Base-by-base conservation (phyloP, 2,113 vertebrate species). In the Nycticryphes semicollaris region DNA sequence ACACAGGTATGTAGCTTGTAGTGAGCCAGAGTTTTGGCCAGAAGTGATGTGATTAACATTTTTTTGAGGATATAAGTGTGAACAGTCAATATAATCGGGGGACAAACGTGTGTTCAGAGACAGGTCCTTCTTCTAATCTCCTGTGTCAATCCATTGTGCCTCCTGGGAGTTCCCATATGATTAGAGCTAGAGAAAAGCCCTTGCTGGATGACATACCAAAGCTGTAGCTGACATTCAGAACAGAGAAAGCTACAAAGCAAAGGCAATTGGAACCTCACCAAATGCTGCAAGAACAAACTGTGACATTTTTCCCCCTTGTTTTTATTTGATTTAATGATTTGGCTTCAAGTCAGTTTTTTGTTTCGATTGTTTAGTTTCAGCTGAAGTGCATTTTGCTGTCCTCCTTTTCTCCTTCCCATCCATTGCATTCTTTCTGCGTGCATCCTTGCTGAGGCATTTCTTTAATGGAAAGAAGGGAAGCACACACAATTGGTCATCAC, bases 281-380 rank as follows among this genome's bases (percentile, higher is more conserved):
- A 69, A 50, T 54, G 37, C 86, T 84, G 60, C 33, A 73, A 91
- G 92, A 93, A 94, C 92, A 92, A 93, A 89, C 64, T 48, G 91
- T 94, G 92, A 95, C 70, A 73, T 87, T 93, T 93, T 90, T 0
- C 7, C 69, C 47, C 37, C 66, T 84, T 84, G 68, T 90, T 96
- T 96, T 95, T 77, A 78, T 90, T 78, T 90, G 80, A 96, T 89
- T 85, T 90, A 95, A 84, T 92, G 68, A 57, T 90, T 92, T 96
- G 92, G 86, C 89, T 89, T 96, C 76, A 68, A 77, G 72, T 89
- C 92, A 95, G 33, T 28, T 95, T 39, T 91, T 93, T 79, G 33
- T 83, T 89, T 62, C 0, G 0, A 50, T 92, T 89, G 73, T 80
- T 93, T 93, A 12, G 31, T 83, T 94, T 83, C n/a, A 72, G 25